A percentile compares a stretch with the other conserved stretches of the same genome.
Evolutionary conservation across 2,888 invertebrate species (phyloP).

Genomic region (Dioctria rufipes): DNA sequence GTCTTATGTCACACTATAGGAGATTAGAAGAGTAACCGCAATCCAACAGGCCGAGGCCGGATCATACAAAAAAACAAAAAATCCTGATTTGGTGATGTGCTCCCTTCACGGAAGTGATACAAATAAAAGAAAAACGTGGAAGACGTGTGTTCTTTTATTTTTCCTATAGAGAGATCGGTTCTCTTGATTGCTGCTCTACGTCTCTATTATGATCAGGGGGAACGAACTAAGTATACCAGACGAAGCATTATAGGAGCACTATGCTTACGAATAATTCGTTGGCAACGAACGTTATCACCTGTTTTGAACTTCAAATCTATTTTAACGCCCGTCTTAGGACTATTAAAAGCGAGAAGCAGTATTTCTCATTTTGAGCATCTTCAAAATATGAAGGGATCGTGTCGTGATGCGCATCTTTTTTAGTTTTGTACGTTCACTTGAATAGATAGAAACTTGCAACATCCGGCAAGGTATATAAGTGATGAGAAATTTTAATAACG

Average conservation of each 20-base stretch:
- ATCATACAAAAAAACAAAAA: too few species aligned
- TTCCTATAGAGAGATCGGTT: conserved; percentile 8
- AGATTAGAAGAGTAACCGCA: conserved; percentile 14
- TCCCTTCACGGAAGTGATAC: conserved; percentile 21
- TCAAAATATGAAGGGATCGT: not conserved
- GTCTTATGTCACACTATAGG: conserved; percentile 9
- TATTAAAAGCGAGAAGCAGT: conserved; percentile 18
- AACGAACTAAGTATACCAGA: not conserved
- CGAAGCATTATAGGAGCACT: conserved; percentile 25
- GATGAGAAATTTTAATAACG: too few species aligned
- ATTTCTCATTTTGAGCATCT: conserved; percentile 15
- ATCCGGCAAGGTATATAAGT: too few species aligned
- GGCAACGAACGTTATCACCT: conserved; percentile 27
- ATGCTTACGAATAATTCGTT: conserved; percentile 25
- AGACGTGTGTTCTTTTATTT: not conserved
- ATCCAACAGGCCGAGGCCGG: not conserved
- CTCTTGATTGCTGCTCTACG: not conserved
- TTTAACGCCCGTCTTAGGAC: conserved; percentile 31
- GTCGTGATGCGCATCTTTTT: too few species aligned
- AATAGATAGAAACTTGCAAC: too few species aligned
- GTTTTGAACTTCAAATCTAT: conserved; percentile 46
- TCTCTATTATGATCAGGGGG: conserved; percentile 18
- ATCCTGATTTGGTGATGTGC: not conserved
- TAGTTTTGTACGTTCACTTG: too few species aligned
- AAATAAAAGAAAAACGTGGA: conserved; percentile 13